Conservation (phyloP, 2,797 vertebrate genomes). For the Chelonia mydas region DNA sequence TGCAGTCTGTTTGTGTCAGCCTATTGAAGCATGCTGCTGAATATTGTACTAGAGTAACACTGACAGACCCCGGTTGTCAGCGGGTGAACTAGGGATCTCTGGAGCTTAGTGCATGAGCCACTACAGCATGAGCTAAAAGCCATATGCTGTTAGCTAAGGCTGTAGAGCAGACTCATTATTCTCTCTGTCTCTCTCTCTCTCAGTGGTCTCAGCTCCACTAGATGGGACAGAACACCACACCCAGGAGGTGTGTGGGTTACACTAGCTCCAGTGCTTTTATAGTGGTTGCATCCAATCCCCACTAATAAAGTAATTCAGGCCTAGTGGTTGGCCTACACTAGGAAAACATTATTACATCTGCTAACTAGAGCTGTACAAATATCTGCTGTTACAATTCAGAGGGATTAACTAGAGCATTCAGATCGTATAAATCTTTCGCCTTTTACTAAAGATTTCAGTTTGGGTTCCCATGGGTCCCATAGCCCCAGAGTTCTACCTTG, state of each 20-base stretch:
- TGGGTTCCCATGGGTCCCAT: not conserved
- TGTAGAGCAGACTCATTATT: too few species aligned
- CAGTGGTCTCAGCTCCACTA: too few species aligned
- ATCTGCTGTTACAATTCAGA: not conserved
- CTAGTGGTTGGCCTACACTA: not conserved
- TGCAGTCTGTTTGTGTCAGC: not conserved
- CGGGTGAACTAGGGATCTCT: too few species aligned
- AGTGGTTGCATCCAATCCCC: not conserved
- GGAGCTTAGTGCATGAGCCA: too few species aligned
- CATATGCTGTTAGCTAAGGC: too few species aligned
- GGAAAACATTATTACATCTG: not conserved
- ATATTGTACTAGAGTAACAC: not conserved
- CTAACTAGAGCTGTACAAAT: not conserved
- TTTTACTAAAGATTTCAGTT: not conserved
- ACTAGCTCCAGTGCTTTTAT: not conserved
- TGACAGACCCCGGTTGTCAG: too few species aligned
- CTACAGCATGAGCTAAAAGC: too few species aligned
- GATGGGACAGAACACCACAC: too few species aligned
- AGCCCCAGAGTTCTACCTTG: rapidly evolving
- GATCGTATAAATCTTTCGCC: too few species aligned
- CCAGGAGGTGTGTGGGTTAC: not conserved
- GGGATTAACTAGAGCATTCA: not conserved
- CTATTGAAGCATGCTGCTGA: not conserved
- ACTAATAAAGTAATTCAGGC: not conserved
- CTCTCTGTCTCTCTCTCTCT: too few species aligned